Evolutionary conservation across 2,113 vertebrate species (phyloP), one percentile per base, ranked within the genome.

Genomic region (Dipodomys merriami): DNA sequence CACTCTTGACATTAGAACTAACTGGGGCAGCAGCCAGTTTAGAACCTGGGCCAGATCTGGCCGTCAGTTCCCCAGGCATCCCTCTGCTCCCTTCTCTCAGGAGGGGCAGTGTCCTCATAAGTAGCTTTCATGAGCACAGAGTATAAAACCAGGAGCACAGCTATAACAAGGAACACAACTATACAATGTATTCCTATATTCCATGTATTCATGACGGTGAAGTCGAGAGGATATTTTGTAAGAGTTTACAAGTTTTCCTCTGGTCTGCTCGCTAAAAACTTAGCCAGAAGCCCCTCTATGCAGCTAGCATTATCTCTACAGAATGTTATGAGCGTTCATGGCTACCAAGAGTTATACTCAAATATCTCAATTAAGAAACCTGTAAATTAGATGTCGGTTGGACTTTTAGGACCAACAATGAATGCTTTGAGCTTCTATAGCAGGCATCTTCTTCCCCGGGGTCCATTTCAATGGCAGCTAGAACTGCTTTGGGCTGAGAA

Each of bases 351-450:
- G 6, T 91, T 79, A 78, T 1, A 44, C 27, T 86, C 29, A 29
- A 60, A n/a, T 27, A 68, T 23, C 19, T 68, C 80, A 67, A 83
- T 6, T 62, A 53, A 60, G 29, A 71, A 90, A 53, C 33, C 84
- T 71, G 22, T 86, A 30, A 68, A 81, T 8, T 64, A 67, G 71
- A 67, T 39, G 35, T 35, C 87, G 60, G 74, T 29, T 64, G 30
- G 77, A 89, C 73, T 91, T 94, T 67, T n/a, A n/a, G 64, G 80
- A 60, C 69, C 83, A 76, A 68, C 71, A 60, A 27, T 5, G 33
- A 83, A 30, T 7, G 23, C 22, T 89, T 60, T 53, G 29, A 84
- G 57, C 76, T 69, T 95, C 62, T 71, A 18, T 85, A 46, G 4
- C 35, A 69, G 39, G 53, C 33, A 49, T 22, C 12, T 53, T 85